These are phyloP conservation scores for Laupala kohalensis DNA, from an alignment of 1,140 invertebrate species.

Conservation along the genomic window DNA sequence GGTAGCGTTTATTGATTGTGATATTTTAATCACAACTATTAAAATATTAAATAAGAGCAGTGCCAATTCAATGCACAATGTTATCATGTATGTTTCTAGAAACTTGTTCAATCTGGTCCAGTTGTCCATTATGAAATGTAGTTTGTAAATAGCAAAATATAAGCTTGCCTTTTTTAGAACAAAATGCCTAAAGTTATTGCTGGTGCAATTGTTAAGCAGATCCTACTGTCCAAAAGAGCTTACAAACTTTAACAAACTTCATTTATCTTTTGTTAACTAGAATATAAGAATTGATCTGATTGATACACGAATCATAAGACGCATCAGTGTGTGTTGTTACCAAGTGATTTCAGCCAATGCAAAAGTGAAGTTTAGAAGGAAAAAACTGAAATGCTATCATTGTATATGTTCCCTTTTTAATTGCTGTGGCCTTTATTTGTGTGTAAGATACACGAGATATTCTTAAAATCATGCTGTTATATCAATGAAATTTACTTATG, in stretches of 20 bases:
- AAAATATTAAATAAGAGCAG: neutral
- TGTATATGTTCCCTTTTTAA: neutral
- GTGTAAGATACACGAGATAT: neutral
- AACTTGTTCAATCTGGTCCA: neutral
- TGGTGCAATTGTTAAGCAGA: neutral
- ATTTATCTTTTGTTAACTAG: neutral
- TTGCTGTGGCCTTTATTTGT: neutral
- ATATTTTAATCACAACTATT: neutral
- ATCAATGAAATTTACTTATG: neutral
- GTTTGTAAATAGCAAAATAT: neutral
- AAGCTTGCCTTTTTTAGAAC: neutral
- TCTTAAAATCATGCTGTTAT: neutral
- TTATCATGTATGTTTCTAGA: neutral
- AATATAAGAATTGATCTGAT: neutral
- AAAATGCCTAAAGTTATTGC: neutral
- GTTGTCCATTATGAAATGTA: neutral
- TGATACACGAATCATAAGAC: neutral
- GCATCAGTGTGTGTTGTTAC: neutral
- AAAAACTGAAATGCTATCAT: neutral
- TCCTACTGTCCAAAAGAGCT: neutral
- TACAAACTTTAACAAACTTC: neutral
- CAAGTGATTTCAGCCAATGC: neutral
- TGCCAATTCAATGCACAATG: neutral
- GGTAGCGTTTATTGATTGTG: neutral
- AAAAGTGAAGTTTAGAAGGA: neutral